Conservation (phyloP, 2,888 invertebrate genomes). For the Netelia melanura region DNA sequence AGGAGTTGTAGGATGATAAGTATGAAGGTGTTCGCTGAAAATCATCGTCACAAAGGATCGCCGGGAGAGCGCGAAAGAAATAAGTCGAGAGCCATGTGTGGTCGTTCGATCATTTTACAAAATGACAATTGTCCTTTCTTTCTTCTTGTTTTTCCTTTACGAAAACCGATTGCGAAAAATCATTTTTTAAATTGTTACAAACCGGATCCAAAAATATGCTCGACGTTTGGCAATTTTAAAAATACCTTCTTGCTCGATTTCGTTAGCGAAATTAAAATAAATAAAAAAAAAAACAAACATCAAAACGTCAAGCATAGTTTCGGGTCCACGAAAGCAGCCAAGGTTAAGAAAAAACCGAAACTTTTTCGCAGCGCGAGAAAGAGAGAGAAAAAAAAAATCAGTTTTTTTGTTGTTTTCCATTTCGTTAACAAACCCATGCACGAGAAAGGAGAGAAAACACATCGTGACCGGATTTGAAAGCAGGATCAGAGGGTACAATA, state of each 20-base stretch:
- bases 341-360: conserved; percentile 5
- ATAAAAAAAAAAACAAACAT: background rate
- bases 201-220: no score
- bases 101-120: background rate
- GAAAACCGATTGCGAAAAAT: no score
- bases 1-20: conserved; percentile 9
- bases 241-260: no score
- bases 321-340: conserved; percentile 20
- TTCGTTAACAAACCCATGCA: conserved; percentile 53
- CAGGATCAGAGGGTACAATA: conserved; percentile 76
- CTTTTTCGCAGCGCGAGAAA: conserved; percentile 8
- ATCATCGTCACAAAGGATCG: conserved; percentile 11
- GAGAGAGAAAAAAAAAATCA: background rate
- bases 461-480: conserved; percentile 75
- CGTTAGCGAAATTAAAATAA: no score
- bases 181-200: no score
- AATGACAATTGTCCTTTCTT: no score
- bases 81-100: background rate
- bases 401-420: background rate
- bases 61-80: conserved; percentile 3
- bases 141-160: no score
- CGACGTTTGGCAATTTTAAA: no score
- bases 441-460: conserved; percentile 60
- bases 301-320: background rate
- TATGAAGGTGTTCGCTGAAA: background rate